Evolutionary conservation across 1,140 invertebrate species (phyloP), one percentile per base, ranked within the genome.

Genomic region (Pseudomyrmex concolor): DNA sequence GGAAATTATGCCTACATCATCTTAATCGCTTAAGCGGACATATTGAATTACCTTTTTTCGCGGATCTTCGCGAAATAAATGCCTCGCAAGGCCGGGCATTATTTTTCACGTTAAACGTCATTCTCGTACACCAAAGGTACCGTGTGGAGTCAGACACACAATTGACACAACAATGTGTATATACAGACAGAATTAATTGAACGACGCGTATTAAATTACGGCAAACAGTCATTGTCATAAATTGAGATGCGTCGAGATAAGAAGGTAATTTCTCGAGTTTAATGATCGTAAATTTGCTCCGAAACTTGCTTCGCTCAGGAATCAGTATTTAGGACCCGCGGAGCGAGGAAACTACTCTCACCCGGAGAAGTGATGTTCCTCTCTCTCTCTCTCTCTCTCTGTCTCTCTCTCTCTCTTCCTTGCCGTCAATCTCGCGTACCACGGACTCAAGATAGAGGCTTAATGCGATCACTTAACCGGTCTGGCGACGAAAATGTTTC

Each of bases 181-280:
- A 34, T 34, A 34, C 34, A 17, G 9, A 22, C 12, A 13, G 43
- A n/a, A 71, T 80, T 80, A 80, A 80, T 70, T 59, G 34, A 70
- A 78, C 54, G 64, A 25, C 51, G 63, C 43, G 43, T 13, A 57
- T 68, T 48, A 80, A 80, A 70, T 80, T 70, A 80, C 25, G 43
- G 76, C 43, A 71, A 80, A 80, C 54, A 71, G 66, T 78, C 54
- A 70, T 70, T 48, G 76, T 55, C 67, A 70, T 71, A 71, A 80
- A 80, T 80, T 71, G 66, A 77, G 62, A 71, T 80, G 76, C 66
- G 76, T 50, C 43, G 43, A 70, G 76, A 80, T 78, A 78, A 71
- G 22, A 7, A 80, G 76, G 66, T 50, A 80, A 59, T 80, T 80
- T 80, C 76, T 70, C 66, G 19, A 45, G 43, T 80, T 70, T 70